Base-by-base conservation (phyloP, 2,888 invertebrate species). In the Melanophora roralis region DNA sequence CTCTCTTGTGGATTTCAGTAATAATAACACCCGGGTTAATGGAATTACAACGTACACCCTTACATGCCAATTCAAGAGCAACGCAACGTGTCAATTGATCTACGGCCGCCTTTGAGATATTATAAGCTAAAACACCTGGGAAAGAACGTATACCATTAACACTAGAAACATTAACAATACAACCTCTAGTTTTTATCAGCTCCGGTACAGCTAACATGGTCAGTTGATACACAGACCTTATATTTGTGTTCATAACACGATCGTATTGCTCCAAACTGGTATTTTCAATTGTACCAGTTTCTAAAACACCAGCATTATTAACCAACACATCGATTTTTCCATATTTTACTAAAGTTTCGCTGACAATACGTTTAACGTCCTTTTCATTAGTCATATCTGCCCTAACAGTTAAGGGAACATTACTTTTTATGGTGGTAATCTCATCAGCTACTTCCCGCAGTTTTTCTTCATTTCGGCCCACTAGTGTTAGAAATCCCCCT, bases 1-100 rank as follows among this genome's bases (percentile, higher is more conserved):
- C 95, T 73, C 95, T 92, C 86, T 93, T 94, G 85, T 98, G 98
- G 36, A 98, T 89, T 88, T 97, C 95, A 0, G 98, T 98, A 0
- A 95, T 88, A 14, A 95, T 94, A 0, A 98, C 98, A 62, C 98
- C 88, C 14, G 98, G 98, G 90, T 97, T 97, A 0, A 98, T 97
- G 83, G 94, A 93, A 89, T 98, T 98, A 0, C 97, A 97, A 77
- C 98, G 91, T 0, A 98, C 96, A 78, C 95, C 93, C 89, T 95
- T 95, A 0, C 92, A 86, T 16, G 95, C 96, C 65, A 97, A 88
- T 86, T 97, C 98, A 74, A 99, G 90, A 3, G 99, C 98, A 2
- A 95, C 93, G 89, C 98, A 98, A 84, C 95, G 92, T 0, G 99
- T 99, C 83, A 99, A 94, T 88, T 98, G 98, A 90, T 99, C 99